A percentile compares a stretch with the other conserved stretches of the same genome.
phyloP scores from a whole-genome alignment of 2,113 vertebrate species.

The Plectropomus leopardus region DNA sequence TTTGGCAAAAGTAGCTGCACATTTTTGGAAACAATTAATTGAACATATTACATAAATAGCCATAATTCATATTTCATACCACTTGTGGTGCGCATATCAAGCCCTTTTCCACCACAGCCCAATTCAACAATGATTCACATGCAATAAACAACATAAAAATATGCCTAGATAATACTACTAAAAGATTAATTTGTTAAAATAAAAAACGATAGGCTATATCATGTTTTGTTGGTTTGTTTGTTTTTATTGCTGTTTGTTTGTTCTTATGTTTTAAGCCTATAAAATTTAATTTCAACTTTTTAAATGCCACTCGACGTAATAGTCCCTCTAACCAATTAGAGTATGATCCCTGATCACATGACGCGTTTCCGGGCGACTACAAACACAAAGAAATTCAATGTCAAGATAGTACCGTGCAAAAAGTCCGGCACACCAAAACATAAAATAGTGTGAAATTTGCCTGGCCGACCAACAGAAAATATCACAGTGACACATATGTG shows the following conservation, averaged over 20 bases:
- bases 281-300: background rate
- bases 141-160: background rate
- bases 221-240: too few species aligned
- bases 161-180: too few species aligned
- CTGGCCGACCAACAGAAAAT: too few species aligned
- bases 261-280: background rate
- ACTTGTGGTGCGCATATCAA: too few species aligned
- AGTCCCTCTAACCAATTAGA: constrained; percentile 14
- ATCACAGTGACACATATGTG: fast-evolving
- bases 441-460: background rate
- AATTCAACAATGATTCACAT: too few species aligned
- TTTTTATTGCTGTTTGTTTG: too few species aligned
- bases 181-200: too few species aligned
- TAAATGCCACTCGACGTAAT: background rate
- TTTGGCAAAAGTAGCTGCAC: background rate
- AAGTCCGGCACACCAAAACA: background rate
- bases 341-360: background rate
- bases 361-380: background rate
- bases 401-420: background rate
- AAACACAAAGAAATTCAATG: background rate
- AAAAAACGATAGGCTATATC: too few species aligned
- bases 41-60: background rate
- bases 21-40: background rate
- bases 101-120: too few species aligned
- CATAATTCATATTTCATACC: background rate